phyloP scores from a whole-genome alignment of 2,888 invertebrate species.

The Tenthredo livida region DNA sequence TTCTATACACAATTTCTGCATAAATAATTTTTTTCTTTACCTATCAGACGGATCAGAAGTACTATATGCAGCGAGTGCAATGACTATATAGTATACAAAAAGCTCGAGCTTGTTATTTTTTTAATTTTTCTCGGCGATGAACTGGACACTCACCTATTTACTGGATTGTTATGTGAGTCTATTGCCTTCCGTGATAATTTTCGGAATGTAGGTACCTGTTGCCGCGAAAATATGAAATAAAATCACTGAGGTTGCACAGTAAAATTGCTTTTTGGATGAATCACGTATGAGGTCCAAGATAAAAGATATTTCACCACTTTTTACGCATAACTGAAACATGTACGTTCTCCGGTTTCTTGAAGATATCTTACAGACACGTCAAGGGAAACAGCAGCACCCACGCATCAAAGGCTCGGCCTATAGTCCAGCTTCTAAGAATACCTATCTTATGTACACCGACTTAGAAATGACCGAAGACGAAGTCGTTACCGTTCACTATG shows the following conservation, averaged over 20 bases:
- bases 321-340: not conserved
- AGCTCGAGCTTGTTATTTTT: not conserved
- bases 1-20: not conserved
- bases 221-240: not conserved
- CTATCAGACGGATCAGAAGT: not conserved
- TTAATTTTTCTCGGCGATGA: not conserved
- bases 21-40: not conserved
- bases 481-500: conserved; percentile 6
- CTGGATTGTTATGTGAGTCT: not conserved
- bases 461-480: not conserved
- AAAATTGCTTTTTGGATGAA: not conserved
- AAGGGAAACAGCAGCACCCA: conserved; percentile 16
- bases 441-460: not conserved
- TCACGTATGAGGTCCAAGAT: not conserved
- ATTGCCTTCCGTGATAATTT: not conserved
- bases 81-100: not conserved
- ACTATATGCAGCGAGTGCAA: not conserved
- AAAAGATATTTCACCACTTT: not conserved
- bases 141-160: not conserved
- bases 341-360: conserved; percentile 6
- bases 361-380: conserved; percentile 23
- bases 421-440: not conserved
- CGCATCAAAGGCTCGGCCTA: conserved; percentile 7
- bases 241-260: not conserved
- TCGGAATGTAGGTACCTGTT: not conserved